Base-by-base conservation (phyloP, 2,888 invertebrate species). In the Aelia acuminata region DNA sequence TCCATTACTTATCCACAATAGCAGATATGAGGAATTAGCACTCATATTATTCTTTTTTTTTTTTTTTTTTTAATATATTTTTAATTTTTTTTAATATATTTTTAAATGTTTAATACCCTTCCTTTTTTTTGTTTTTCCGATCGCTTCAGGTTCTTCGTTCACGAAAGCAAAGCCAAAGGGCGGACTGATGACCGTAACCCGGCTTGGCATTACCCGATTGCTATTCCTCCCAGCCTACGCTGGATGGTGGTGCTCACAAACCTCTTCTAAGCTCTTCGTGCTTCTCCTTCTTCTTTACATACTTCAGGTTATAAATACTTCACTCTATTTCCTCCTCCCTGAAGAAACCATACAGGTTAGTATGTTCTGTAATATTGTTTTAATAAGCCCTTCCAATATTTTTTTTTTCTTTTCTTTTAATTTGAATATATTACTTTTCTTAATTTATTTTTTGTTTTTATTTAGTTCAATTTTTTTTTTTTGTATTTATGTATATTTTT, bases 81-180 rank as follows among this genome's bases (percentile, higher is more conserved):
- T n/a, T n/a, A n/a, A n/a, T n/a, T n/a, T n/a, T n/a, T n/a, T n/a
- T n/a, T n/a, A n/a, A n/a, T n/a, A n/a, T n/a, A n/a, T n/a, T n/a
- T n/a, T n/a, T n/a, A n/a, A n/a, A n/a, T n/a, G n/a, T n/a, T n/a
- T n/a, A n/a, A n/a, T n/a, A n/a, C n/a, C n/a, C n/a, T n/a, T n/a
- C n/a, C n/a, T n/a, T n/a, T n/a, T 70, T n/a, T 13, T 3, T 70
- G 10, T n/a, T 18, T n/a, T 53, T 22, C 22, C 22, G 1, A n/a
- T 31, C 39, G 86, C 90, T 90, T 88, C 91, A 97, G 98, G 98
- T 84, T 98, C 98, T 70, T 97, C 98, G 89, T 98, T 98, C 93
- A 96, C 98, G 22, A 98, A 98, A 94, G 96, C 97, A 26, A 98
- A 98, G 92, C 98, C 98, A 3, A 97, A 98, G 91, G 96, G 98